Base-by-base conservation (phyloP, 2,888 invertebrate genomes). In the Aradus depressus region DNA sequence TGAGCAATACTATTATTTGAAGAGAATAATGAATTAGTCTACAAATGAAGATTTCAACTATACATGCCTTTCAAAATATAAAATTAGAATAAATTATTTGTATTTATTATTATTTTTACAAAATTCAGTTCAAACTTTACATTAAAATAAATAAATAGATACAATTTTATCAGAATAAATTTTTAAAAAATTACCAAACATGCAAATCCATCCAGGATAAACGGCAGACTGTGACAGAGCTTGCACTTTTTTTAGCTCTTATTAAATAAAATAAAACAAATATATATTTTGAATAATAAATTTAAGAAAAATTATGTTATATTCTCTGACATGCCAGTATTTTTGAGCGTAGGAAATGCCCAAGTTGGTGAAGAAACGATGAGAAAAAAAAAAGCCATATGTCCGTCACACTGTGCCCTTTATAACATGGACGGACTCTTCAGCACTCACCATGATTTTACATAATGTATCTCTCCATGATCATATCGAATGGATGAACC, bases 331-430 rank as follows among this genome's bases (percentile, higher is more conserved):
- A 56, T 56, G 55, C 55, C 55, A 56, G 53, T 51, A 28, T 23
- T 26, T 28, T 6, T 34, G 35, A 4, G 35, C 14, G 35, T 12
- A 34, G n/a, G n/a, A 34, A 34, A 4, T n/a, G n/a, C 5, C 35
- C 35, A 6, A n/a, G 4, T 34, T 34, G 35, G 35, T n/a, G 14
- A 34, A 34, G 35, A 34, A 34, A 16, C 6, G 35, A 34, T 34
- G 4, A 10, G 10, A 6, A 34, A 34, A 34, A 6, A 16, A 23
- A 26, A 19, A 25, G 25, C 18, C 26, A 25, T 18, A 28, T 18
- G 47, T 51, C 54, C 51, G 55, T 55, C 55, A 55, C 55, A 55
- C 45, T 55, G 39, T 55, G 55, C 55, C 55, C 55, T 52, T 55
- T 52, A 52, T 52, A 52, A 31, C 28, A 41, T 52, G 55, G 55